phyloP scores from a whole-genome alignment of 2,113 vertebrate genomes.

The Ailurus styani region DNA sequence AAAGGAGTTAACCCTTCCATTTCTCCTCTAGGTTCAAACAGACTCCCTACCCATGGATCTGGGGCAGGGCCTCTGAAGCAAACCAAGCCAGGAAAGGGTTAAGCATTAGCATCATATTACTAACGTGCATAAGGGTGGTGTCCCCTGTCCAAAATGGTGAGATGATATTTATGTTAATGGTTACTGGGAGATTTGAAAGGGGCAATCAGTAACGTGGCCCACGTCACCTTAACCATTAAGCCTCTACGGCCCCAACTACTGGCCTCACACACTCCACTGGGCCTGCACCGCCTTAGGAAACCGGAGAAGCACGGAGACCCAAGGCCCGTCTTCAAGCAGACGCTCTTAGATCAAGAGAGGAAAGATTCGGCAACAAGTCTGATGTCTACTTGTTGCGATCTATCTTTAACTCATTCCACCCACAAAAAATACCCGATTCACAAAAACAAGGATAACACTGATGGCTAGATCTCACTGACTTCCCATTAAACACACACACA shows the following conservation, averaged over 20 bases:
- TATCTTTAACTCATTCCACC: not conserved
- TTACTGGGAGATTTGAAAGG: constrained; percentile 64
- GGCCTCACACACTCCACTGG: not conserved
- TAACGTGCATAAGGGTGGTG: constrained; percentile 47
- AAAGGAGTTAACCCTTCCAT: constrained; percentile 81
- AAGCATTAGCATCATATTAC: constrained; percentile 52
- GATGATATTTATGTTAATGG: constrained; percentile 74
- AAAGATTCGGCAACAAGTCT: not conserved
- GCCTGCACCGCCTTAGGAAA: not conserved
- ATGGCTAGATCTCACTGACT: not conserved
- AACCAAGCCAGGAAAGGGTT: constrained; percentile 46
- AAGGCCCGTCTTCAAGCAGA: not conserved
- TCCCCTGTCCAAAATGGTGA: constrained; percentile 64
- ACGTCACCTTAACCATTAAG: constrained; percentile 32
- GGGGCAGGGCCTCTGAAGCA: not conserved
- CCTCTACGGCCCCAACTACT: not conserved
- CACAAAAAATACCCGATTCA: not conserved
- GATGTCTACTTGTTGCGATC: not conserved
- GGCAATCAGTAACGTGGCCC: constrained; percentile 51
- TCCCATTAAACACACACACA: not conserved
- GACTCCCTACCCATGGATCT: not conserved
- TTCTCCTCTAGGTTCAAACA: constrained; percentile 37
- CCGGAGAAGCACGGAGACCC: not conserved
- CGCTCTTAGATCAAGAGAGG: not conserved
- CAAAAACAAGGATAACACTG: not conserved